Evolutionary conservation across 1,140 invertebrate genomes (phyloP).

Genomic region (Drosophila bipectinata): DNA sequence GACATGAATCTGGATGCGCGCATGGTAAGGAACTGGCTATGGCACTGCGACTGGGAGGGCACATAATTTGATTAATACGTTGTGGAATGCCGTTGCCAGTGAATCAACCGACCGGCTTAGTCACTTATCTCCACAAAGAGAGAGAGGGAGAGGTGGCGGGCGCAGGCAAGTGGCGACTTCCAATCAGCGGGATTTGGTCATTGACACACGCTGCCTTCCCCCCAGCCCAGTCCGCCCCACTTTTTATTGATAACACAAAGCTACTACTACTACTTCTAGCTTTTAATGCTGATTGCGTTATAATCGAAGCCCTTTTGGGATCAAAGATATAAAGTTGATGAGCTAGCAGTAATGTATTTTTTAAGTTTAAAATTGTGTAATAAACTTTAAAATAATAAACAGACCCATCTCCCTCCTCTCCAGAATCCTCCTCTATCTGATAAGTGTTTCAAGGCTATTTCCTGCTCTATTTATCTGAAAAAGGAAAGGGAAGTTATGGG

Average conservation of each 20-base stretch:
- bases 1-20: slow-evolving; percentile 93
- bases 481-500: too few species aligned
- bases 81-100: slow-evolving; percentile 40
- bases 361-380: too few species aligned
- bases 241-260: slow-evolving; percentile 14
- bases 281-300: not conserved
- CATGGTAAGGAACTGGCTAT: slow-evolving; percentile 85
- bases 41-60: not conserved
- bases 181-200: slow-evolving; percentile 58
- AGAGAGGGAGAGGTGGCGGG: not conserved
- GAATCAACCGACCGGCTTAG: slow-evolving; percentile 54
- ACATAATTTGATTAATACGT: slow-evolving; percentile 53
- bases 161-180: slow-evolving; percentile 22
- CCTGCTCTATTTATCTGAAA: too few species aligned
- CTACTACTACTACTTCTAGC: too few species aligned
- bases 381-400: too few species aligned
- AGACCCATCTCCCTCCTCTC: too few species aligned
- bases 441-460: too few species aligned
- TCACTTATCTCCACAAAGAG: slow-evolving; percentile 43
- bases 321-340: not conserved
- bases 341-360: too few species aligned
- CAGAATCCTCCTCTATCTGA: too few species aligned
- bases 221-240: not conserved
- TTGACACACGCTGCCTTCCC: slow-evolving; percentile 39
- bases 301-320: not conserved